A percentile compares a stretch with the other conserved stretches of the same genome.
These are phyloP conservation scores for Mayetiola destructor DNA, from an alignment of 2,888 invertebrate species.

Conservation along the genomic window DNA sequence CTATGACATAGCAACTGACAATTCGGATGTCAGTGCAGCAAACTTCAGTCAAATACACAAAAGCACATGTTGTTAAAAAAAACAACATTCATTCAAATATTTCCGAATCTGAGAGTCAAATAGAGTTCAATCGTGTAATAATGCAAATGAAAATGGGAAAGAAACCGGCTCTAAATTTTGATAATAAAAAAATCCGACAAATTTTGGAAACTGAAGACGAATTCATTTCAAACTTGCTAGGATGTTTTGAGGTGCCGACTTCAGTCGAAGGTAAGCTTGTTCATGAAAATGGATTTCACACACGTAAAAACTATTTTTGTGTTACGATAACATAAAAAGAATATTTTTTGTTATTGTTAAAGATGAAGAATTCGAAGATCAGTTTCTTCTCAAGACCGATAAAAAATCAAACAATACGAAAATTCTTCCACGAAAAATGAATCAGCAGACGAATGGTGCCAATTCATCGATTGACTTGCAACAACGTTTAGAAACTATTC, in stretches of 20 bases:
- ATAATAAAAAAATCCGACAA: slow-evolving; percentile 18
- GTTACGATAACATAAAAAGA: not conserved
- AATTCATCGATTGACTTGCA: slow-evolving; percentile 16
- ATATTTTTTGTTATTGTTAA: slow-evolving; percentile 7
- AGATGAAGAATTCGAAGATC: slow-evolving; percentile 24
- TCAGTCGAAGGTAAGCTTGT: slow-evolving; percentile 30
- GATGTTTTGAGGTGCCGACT: slow-evolving; percentile 30
- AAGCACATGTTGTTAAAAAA: too few species aligned
- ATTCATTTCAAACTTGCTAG: slow-evolving; percentile 26
- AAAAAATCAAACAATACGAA: slow-evolving; percentile 18
- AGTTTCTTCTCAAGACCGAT: slow-evolving; percentile 26
- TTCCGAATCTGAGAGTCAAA: too few species aligned
- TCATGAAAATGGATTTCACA: slow-evolving; percentile 2
- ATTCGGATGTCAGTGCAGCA: too few species aligned
- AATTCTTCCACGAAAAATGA: not conserved
- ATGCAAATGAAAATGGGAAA: slow-evolving; percentile 12
- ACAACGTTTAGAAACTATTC: slow-evolving; percentile 28
- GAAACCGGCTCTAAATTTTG: slow-evolving; percentile 15
- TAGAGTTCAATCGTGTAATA: too few species aligned
- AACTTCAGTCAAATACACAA: too few species aligned
- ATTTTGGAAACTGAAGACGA: slow-evolving; percentile 23
- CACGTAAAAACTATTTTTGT: not conserved
- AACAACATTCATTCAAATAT: too few species aligned
- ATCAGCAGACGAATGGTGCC: not conserved
- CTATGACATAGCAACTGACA: too few species aligned